Evolutionary conservation across 2,888 invertebrate genomes (phyloP).

Genomic region (Choristoneura rosaceana): DNA sequence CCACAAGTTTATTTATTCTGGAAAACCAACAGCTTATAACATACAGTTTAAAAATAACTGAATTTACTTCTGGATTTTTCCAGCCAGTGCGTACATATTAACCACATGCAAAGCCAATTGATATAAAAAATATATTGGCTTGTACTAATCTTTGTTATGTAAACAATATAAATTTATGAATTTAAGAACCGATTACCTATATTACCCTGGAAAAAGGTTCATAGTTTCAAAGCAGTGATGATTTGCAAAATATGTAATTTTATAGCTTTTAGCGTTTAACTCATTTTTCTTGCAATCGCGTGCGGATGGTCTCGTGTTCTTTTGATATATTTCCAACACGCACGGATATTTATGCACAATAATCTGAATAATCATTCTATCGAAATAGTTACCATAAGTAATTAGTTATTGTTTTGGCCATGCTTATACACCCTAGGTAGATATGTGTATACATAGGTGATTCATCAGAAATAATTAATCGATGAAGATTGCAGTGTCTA

Average conservation of each 20-base stretch:
- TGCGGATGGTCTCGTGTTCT: neutral
- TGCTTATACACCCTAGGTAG: neutral
- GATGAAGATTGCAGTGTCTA: neutral
- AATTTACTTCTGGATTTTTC: no score
- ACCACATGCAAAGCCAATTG: no score
- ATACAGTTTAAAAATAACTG: no score
- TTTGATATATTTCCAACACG: slow-evolving; percentile 23
- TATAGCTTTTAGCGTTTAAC: neutral
- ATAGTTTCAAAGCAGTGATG: neutral
- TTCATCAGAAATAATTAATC: slow-evolving; percentile 1
- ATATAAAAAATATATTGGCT: no score
- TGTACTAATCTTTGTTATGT: no score
- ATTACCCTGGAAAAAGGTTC: no score
- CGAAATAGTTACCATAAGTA: slow-evolving; percentile 28
- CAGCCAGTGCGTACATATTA: no score
- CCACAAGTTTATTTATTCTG: no score
- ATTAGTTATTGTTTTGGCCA: slow-evolving; percentile 26
- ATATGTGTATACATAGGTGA: neutral
- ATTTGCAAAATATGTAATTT: neutral
- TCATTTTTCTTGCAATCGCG: neutral
- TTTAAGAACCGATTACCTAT: no score
- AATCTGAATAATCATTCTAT: slow-evolving; percentile 14
- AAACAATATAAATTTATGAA: no score
- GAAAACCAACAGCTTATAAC: no score
- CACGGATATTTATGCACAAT: slow-evolving; percentile 20